Evolutionary conservation across 2,797 vertebrate species (phyloP).

Genomic region (Pantherophis alleghaniensis): DNA sequence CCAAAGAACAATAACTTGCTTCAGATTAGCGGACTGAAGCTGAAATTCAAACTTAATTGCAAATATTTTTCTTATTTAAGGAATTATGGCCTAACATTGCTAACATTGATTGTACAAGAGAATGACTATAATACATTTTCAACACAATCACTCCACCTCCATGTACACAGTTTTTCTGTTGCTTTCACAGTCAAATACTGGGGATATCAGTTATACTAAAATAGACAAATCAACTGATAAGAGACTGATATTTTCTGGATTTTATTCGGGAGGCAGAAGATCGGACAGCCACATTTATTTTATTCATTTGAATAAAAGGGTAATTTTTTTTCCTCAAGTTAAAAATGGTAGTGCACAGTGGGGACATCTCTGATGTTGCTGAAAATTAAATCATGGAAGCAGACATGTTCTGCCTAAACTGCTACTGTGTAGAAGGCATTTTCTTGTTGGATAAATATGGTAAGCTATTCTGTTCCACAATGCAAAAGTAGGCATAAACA

Average conservation of each 20-base stretch:
- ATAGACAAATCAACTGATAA: not conserved
- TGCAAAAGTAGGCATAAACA: not conserved
- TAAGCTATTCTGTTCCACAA: not conserved
- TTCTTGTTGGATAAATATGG: not conserved
- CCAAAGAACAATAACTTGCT: not conserved
- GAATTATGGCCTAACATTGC: not conserved
- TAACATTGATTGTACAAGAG: conserved; percentile 21
- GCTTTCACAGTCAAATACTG: not conserved
- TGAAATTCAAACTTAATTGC: conserved; percentile 3
- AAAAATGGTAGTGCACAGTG: not conserved
- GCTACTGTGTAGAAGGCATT: not conserved
- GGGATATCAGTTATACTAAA: not conserved
- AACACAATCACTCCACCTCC: not conserved
- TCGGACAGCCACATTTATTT: not conserved
- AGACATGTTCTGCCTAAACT: not conserved
- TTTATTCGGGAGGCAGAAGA: not conserved
- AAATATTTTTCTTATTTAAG: conserved; percentile 25
- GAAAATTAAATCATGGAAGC: not conserved
- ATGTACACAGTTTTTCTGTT: conserved; percentile 1
- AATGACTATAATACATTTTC: not conserved
- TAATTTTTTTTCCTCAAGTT: not conserved
- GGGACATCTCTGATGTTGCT: not conserved
- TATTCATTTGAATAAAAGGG: not conserved
- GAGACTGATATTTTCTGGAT: not conserved
- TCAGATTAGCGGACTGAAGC: conserved; percentile 17